Evolutionary conservation across 2,888 invertebrate genomes (phyloP), one percentile per base, ranked within the genome.

Genomic region (Trissolcus brochymenae): DNA sequence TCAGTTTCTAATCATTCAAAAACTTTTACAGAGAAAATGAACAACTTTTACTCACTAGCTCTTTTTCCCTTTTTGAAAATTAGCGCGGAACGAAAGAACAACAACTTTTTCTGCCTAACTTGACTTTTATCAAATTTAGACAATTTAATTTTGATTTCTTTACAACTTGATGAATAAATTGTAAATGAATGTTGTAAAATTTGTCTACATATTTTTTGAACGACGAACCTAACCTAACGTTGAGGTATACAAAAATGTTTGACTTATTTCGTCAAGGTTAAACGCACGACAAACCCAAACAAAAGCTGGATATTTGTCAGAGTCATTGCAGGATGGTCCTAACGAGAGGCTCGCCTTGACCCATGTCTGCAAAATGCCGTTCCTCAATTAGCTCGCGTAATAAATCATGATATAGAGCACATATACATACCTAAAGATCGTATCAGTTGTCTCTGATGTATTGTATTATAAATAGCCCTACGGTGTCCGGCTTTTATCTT

Each of bases 401-500:
- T 62, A 68, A 60, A 59, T 64, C 41, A 29, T 62, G 35, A 62
- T 75, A 71, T 60, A 43, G 53, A 61, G 35, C 55, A 21, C 60
- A 43, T 57, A 66, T 54, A n/a, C n/a, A 57, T 43, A 16, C 55
- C 67, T 60, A 64, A 71, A 49, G 76, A 76, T 72, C 50, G 67
- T 67, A 72, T 67, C 72, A 43, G 40, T 7, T 35, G 9, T 13
- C 13, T 14, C 2, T 43, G 14, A 3, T 29, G 64, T 72, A 72
- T 78, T 76, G 75, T 75, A 66, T 68, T 75, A 75, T 75, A 78
- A 78, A 71, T 54, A 74, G 43, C 43, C 46, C 41, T 11, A 50
- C 56, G 64, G 61, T 76, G 76, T 59, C 61, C 71, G 62, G 35
- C 50, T 54, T 51, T 73, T 68, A 68, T 73, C 73, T 68, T 53